These are phyloP conservation scores for Plebejus argus DNA, from an alignment of 2,888 invertebrate genomes.

Conservation along the genomic window DNA sequence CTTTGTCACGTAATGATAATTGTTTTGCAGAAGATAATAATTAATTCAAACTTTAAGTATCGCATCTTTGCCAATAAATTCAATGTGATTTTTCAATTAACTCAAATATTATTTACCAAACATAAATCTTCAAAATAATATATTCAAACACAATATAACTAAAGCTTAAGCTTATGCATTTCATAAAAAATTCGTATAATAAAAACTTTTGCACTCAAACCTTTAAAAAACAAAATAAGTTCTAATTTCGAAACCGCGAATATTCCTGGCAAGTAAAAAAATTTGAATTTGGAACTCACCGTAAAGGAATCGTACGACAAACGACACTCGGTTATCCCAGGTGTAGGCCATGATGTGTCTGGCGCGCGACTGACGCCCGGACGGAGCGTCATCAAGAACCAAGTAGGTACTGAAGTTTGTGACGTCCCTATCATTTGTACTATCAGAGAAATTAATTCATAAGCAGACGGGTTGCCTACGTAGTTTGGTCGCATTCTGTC, in stretches of 20 bases:
- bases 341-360: constrained; percentile 85
- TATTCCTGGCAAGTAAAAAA: background rate
- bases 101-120: background rate
- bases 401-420: background rate
- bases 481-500: too few relatives aligned
- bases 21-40: background rate
- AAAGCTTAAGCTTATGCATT: background rate
- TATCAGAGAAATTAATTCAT: too few relatives aligned
- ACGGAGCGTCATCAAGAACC: background rate
- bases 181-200: background rate
- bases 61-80: background rate
- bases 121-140: background rate
- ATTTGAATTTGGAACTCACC: constrained; percentile 79
- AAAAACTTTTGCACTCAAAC: background rate
- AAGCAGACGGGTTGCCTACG: too few relatives aligned
- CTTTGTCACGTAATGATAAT: background rate
- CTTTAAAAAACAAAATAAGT: background rate
- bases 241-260: background rate
- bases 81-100: background rate
- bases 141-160: too few relatives aligned
- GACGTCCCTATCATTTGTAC: background rate
- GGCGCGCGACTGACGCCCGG: constrained; percentile 15
- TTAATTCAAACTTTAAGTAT: background rate
- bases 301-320: constrained; percentile 90
- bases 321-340: constrained; percentile 92